phyloP scores from a whole-genome alignment of 2,113 vertebrate genomes.

The Hippoglossus stenolepis region DNA sequence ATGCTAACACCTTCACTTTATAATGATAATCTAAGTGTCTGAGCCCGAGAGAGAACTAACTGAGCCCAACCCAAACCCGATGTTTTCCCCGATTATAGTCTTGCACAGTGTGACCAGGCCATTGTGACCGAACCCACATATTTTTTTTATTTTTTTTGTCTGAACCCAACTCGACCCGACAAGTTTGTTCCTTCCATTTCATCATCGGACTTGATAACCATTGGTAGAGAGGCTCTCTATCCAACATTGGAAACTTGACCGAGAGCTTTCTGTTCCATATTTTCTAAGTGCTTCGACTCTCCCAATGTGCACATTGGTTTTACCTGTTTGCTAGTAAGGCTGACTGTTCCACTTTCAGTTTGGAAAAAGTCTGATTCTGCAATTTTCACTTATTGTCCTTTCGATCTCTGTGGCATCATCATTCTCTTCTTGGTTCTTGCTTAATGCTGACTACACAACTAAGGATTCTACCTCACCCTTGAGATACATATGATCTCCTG shows the following conservation, averaged over 20 bases:
- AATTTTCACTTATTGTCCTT: constrained; percentile 11
- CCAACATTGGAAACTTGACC: constrained; percentile 20
- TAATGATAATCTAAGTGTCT: no score
- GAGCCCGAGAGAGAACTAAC: no score
- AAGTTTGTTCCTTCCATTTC: no score
- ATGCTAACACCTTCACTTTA: no score
- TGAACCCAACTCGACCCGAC: no score
- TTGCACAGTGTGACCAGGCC: no score
- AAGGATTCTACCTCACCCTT: constrained; percentile 9
- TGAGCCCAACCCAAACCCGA: no score
- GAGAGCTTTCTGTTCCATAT: constrained; percentile 40
- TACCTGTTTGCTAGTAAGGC: not conserved
- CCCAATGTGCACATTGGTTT: constrained; percentile 16
- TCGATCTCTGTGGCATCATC: constrained; percentile 13
- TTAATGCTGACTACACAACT: not conserved
- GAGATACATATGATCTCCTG: constrained; percentile 1
- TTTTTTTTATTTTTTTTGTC: no score
- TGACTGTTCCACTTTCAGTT: constrained; percentile 6
- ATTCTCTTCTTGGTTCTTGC: not conserved
- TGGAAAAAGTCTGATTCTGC: constrained; percentile 25
- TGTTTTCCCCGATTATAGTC: no score
- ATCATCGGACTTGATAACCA: constrained; percentile 26
- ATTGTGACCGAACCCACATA: no score
- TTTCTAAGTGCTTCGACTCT: constrained; percentile 22
- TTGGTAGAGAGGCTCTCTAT: constrained; percentile 2